Evolutionary conservation across 2,797 vertebrate genomes (phyloP), one percentile per base, ranked within the genome.

Genomic region (Leuciscus waleckii): DNA sequence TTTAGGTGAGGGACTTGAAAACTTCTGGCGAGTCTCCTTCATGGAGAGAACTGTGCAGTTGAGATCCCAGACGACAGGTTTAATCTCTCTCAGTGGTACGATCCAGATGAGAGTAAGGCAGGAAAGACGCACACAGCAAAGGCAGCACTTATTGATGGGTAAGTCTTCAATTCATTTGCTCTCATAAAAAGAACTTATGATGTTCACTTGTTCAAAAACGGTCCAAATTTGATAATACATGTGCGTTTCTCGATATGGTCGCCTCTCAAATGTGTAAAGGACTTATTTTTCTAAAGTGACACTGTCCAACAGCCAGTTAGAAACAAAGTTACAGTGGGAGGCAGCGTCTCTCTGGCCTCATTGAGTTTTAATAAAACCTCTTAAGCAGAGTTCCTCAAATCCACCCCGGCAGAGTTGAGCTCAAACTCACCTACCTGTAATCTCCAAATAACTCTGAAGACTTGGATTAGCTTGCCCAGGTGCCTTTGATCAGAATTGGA

Each of bases 31-130:
- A 29, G 95, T 97, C 92, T 97, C 81, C 54, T 94, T 23, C 91
- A 95, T 56, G 96, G 96, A 54, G 96, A 78, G 90, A 97, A 96
- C 91, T 97, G 95, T 86, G 92, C 94, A 0, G 83, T 88, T 43
- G 90, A 93, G 54, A 96, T 98, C 85, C 96, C 96, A 13, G 89
- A 88, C 0, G 93, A 96, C 89, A 94, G 96, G 82, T 97, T 97
- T 90, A 89, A 95, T 87, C 5, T 70, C 2, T 11, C 90, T 21
- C 82, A 92, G 1, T 96, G 95, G 95, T 96, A 95, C 79, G 95
- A 97, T 87, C 87, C 93, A 1, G 95, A 96, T 69, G 91, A 92
- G 16, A 96, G 84, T 90, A 96, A 96, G 79, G 83, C 91, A 13
- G 96, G 95, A 9, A 97, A 97, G 91, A 94, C 92, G 10, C 77